Evolutionary conservation across 2,888 invertebrate species (phyloP).

Genomic region (Diaperis boleti): DNA sequence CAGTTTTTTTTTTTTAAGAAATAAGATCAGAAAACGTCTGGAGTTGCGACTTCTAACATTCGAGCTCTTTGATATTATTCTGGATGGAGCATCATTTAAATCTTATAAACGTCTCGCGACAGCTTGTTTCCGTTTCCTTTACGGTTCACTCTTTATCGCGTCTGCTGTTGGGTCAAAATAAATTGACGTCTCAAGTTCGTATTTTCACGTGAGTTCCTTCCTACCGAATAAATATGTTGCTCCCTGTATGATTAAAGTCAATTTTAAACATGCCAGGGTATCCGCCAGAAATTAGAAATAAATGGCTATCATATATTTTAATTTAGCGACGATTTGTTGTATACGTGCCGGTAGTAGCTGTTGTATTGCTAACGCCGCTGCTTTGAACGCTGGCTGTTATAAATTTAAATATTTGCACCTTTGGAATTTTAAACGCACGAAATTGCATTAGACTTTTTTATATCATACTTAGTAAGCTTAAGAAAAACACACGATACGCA

Average conservation of each 20-base stretch:
- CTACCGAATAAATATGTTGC: slow-evolving; percentile 22
- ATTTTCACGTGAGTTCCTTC: slow-evolving; percentile 26
- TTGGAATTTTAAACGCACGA: slow-evolving; percentile 5
- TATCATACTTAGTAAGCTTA: no score
- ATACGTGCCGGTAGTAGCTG: slow-evolving; percentile 3
- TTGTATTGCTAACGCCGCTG: neutral
- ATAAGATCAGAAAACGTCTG: slow-evolving; percentile 24
- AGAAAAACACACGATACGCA: no score
- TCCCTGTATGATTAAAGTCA: neutral
- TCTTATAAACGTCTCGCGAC: slow-evolving; percentile 39
- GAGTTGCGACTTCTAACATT: slow-evolving; percentile 21
- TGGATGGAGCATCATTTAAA: slow-evolving; percentile 38
- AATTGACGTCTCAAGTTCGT: slow-evolving; percentile 27
- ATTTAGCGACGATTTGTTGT: slow-evolving; percentile 10
- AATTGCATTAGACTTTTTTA: neutral
- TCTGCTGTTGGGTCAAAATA: slow-evolving; percentile 20
- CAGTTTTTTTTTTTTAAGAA: slow-evolving; percentile 17
- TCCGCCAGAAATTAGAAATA: slow-evolving; percentile 18
- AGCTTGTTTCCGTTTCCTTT: slow-evolving; percentile 40
- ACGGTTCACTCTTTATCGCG: slow-evolving; percentile 29
- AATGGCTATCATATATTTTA: slow-evolving; percentile 21
- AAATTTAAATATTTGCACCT: slow-evolving; percentile 20
- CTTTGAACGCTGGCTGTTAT: neutral
- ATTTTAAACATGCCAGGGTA: neutral
- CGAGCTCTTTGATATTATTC: slow-evolving; percentile 28